Conservation (phyloP, 2,888 invertebrate genomes). For the Scaptomyza parva region DNA sequence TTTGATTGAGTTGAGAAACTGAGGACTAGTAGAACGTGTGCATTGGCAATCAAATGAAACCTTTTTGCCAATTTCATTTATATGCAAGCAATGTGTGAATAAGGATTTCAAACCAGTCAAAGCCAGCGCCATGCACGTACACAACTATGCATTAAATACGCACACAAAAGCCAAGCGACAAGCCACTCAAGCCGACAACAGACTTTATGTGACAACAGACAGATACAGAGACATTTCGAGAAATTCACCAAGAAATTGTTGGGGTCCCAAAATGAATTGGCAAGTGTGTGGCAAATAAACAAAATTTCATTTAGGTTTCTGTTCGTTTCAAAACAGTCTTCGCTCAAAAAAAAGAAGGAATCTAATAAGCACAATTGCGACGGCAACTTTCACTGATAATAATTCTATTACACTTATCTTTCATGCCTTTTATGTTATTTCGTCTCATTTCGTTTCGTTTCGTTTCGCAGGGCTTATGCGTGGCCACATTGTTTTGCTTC, state of each 20-base stretch:
- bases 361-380: conserved; percentile 41
- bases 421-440: neutral
- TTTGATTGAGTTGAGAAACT: conserved; percentile 21
- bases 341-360: conserved; percentile 20
- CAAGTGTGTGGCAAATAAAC: conserved; percentile 58
- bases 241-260: conserved; percentile 4
- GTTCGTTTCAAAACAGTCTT: conserved; percentile 1
- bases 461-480: conserved; percentile 92
- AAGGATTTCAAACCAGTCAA: conserved; percentile 45
- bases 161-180: conserved; percentile 25
- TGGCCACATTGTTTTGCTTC: conserved; percentile 96
- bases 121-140: conserved; percentile 54
- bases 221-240: conserved; percentile 6
- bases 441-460: no score
- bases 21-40: conserved; percentile 39
- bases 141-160: conserved; percentile 52
- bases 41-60: conserved; percentile 70
- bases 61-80: conserved; percentile 57
- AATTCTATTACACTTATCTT: conserved; percentile 3
- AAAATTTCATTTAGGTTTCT: conserved; percentile 55
- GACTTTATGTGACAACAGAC: conserved; percentile 7
- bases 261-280: conserved; percentile 43
- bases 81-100: conserved; percentile 62
- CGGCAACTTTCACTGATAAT: conserved; percentile 23
- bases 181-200: conserved; percentile 4